These are phyloP conservation scores for Andrena minutula DNA, from an alignment of 2,888 invertebrate genomes.

Conservation along the genomic window DNA sequence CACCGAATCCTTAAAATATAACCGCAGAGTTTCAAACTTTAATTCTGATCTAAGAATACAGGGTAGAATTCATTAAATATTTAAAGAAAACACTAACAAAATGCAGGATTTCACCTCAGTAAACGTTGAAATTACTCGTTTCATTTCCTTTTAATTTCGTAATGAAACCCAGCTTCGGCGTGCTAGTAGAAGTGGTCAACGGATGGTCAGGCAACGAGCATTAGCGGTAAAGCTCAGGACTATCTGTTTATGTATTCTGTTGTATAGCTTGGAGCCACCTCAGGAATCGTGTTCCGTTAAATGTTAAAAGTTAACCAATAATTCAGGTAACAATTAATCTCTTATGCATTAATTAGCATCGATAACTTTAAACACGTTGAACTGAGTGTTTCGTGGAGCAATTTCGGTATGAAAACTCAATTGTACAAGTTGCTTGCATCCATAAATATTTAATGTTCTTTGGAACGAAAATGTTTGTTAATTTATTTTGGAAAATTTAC, in stretches of 20 bases:
- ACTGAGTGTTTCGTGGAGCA: neutral
- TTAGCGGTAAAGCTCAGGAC: too few relatives aligned
- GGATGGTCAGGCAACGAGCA: too few relatives aligned
- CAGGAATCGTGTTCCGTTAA: too few relatives aligned
- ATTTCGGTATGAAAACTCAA: neutral
- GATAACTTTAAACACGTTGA: neutral
- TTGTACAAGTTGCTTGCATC: neutral
- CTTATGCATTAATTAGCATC: neutral
- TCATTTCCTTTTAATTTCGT: too few relatives aligned
- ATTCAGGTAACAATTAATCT: neutral
- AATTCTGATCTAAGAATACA: neutral
- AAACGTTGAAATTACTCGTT: too few relatives aligned
- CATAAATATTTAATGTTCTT: neutral
- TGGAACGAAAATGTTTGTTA: neutral
- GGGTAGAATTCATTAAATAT: neutral
- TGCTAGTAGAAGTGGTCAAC: too few relatives aligned
- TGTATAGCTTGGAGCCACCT: too few relatives aligned
- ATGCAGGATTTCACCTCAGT: too few relatives aligned
- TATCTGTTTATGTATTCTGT: too few relatives aligned
- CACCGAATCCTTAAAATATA: conserved; percentile 1
- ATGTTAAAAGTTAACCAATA: neutral
- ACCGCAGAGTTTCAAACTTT: neutral
- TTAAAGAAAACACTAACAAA: too few relatives aligned
- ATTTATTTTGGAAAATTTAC: neutral
- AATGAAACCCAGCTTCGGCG: too few relatives aligned